Percentiles rank a stretch among this genome's conserved stretches.
phyloP scores from a whole-genome alignment of 2,113 vertebrate genomes.

The Varanus komodoensis region DNA sequence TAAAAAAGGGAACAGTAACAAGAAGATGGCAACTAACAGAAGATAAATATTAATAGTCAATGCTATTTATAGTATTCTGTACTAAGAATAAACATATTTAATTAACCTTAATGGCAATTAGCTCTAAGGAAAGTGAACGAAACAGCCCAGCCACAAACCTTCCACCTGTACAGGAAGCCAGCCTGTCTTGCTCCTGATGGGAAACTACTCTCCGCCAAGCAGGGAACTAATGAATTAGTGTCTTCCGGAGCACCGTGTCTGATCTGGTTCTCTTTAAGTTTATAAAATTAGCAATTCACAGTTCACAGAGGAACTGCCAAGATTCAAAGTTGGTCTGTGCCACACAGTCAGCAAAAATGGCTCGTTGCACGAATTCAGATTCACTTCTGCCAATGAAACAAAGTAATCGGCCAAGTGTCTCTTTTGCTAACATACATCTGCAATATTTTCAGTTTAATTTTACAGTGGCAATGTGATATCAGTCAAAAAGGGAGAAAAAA shows the following conservation, averaged over 20 bases:
- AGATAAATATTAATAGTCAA: slow-evolving; percentile 25
- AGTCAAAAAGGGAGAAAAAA: slow-evolving; percentile 30
- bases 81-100: slow-evolving; percentile 16
- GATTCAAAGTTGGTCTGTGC: slow-evolving; percentile 48
- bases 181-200: slow-evolving; percentile 52
- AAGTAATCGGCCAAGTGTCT: slow-evolving; percentile 32
- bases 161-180: slow-evolving; percentile 14
- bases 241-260: slow-evolving; percentile 58
- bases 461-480: slow-evolving; percentile 43
- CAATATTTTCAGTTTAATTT: slow-evolving; percentile 61
- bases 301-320: slow-evolving; percentile 53
- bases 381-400: slow-evolving; percentile 48
- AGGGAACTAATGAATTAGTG: slow-evolving; percentile 68
- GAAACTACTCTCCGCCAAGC: slow-evolving; percentile 52
- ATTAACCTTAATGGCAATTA: slow-evolving; percentile 31
- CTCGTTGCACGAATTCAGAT: slow-evolving; percentile 41
- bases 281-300: slow-evolving; percentile 65
- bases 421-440: background rate
- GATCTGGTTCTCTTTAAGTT: slow-evolving; percentile 68
- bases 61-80: slow-evolving; percentile 7
- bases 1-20: background rate
- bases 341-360: slow-evolving; percentile 45
- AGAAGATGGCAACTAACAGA: background rate
- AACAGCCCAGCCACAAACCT: slow-evolving; percentile 2
- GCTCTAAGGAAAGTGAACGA: slow-evolving; percentile 3